Evolutionary conservation across 2,113 vertebrate species (phyloP).

Genomic region (Ceyx margarethae): DNA sequence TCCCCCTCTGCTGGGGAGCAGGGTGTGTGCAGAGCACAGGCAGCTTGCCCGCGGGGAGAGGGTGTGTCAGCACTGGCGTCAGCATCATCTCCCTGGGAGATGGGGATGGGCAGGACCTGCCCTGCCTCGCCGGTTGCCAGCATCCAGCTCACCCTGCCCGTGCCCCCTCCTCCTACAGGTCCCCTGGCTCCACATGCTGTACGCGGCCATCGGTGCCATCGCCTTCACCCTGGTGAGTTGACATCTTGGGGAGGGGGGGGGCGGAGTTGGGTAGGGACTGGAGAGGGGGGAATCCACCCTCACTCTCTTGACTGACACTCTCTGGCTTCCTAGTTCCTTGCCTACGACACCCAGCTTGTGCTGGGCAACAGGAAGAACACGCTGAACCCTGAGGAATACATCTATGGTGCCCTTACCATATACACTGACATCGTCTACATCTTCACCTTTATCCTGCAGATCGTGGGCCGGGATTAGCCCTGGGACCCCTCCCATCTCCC

Average conservation of each 20-base stretch:
- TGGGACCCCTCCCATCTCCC: background rate
- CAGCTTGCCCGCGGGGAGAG: background rate
- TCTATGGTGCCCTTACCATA: slow-evolving; percentile 90
- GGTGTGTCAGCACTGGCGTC: rapidly evolving
- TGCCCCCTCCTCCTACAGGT: slow-evolving; percentile 68
- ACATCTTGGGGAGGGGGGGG: rapidly evolving
- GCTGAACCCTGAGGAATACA: slow-evolving; percentile 91
- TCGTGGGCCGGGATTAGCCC: slow-evolving; percentile 77
- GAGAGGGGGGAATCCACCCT: background rate
- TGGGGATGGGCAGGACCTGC: rapidly evolving
- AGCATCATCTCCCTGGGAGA: background rate
- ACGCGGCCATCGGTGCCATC: slow-evolving; percentile 87
- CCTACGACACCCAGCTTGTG: slow-evolving; percentile 93
- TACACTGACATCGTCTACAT: slow-evolving; percentile 92
- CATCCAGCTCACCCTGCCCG: background rate
- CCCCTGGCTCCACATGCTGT: slow-evolving; percentile 93
- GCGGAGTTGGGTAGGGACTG: background rate
- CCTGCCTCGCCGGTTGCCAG: background rate
- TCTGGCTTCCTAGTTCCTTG: slow-evolving; percentile 82
- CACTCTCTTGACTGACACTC: background rate
- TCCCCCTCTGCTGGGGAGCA: background rate
- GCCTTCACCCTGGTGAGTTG: slow-evolving; percentile 90
- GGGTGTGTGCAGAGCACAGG: background rate
- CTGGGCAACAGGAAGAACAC: slow-evolving; percentile 89
- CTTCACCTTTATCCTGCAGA: slow-evolving; percentile 89